Evolutionary conservation across 1,140 invertebrate genomes (phyloP), one percentile per base, ranked within the genome.

Genomic region (Diabrotica undecimpunctata): DNA sequence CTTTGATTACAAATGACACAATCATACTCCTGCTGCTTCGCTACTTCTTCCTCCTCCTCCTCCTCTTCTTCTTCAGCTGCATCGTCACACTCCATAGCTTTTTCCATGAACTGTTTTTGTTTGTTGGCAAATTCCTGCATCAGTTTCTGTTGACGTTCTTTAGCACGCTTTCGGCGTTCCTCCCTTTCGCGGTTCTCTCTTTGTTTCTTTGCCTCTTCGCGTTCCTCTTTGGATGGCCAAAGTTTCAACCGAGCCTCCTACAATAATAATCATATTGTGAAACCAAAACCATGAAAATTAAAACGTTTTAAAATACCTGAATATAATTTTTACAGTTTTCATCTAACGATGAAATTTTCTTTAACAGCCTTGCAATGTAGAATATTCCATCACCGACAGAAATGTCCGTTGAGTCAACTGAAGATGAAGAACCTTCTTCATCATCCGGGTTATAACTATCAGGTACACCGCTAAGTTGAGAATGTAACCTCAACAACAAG

Each of bases 1-100:
- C 91, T 93, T 81, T 94, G 92, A 81, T 91, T 94, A 80, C 96
- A 98, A 73, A 98, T 98, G 56, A 96, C 94, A 83, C 96, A 98
- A 78, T 97, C 92, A 78, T 96, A 97, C 79, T 94, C 91, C 75
- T 87, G 87, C 79, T 86, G 87, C 76, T 82, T 88, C 72, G 80
- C 71, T 38, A 83, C 81, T 51, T 87, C 87, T 51, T 86, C 84
- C 39, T 70, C 60, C 39, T 68, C 66, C 46, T 68, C 64, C 9
- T 55, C 6, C n/a, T 37, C 56, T 60, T 59, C 41, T 65, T 57
- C 50, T 11, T 59, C 61, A 35, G 58, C 12, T 56, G 66, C 66
- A 39, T 76, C 74, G 81, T 83, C 87, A 61, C 81, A 86, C 79
- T 87, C 88, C 88, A 88, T 91, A 5, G 89, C 87, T 68, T 90